Evolutionary conservation across 2,888 invertebrate genomes (phyloP).

Genomic region (Candidula unifasciata): DNA sequence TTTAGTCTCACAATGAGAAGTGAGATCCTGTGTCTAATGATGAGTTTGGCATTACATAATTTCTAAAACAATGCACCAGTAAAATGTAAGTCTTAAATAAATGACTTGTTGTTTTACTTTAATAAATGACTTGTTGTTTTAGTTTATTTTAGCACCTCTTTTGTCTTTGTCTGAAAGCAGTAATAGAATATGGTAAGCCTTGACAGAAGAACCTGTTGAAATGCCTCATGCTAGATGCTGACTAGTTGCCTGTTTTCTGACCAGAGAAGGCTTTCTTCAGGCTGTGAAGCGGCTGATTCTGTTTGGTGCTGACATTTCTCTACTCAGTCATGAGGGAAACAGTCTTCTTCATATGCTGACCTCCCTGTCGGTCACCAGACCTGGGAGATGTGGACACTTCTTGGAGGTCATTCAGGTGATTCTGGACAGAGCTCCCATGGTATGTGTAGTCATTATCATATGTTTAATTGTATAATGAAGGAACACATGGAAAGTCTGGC

Average conservation of each 20-base stretch:
- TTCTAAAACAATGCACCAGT: too few species aligned
- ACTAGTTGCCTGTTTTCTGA: not conserved
- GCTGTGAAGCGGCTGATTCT: conserved; percentile 62
- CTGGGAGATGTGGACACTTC: conserved; percentile 53
- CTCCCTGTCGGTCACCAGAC: conserved; percentile 58
- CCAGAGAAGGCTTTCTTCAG: conserved; percentile 54
- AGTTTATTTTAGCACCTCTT: too few species aligned
- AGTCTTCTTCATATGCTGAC: conserved; percentile 71
- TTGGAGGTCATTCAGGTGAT: conserved; percentile 58
- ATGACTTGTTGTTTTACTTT: too few species aligned
- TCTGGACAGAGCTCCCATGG: conserved; percentile 41
- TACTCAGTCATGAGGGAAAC: conserved; percentile 66
- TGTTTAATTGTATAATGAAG: not conserved
- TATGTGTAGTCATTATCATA: not conserved
- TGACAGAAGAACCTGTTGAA: too few species aligned
- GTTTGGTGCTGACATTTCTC: conserved; percentile 66
- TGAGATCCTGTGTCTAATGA: too few species aligned
- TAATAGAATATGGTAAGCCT: too few species aligned
- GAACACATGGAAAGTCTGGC: too few species aligned
- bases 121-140: too few species aligned
- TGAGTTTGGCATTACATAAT: too few species aligned
- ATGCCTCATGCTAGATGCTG: not conserved
- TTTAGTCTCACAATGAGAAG: too few species aligned
- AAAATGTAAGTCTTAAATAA: too few species aligned
- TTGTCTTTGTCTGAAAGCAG: too few species aligned